A percentile compares a stretch with the other conserved stretches of the same genome.
phyloP scores from a whole-genome alignment of 2,797 vertebrate species.

The Catostomus latipinnis region DNA sequence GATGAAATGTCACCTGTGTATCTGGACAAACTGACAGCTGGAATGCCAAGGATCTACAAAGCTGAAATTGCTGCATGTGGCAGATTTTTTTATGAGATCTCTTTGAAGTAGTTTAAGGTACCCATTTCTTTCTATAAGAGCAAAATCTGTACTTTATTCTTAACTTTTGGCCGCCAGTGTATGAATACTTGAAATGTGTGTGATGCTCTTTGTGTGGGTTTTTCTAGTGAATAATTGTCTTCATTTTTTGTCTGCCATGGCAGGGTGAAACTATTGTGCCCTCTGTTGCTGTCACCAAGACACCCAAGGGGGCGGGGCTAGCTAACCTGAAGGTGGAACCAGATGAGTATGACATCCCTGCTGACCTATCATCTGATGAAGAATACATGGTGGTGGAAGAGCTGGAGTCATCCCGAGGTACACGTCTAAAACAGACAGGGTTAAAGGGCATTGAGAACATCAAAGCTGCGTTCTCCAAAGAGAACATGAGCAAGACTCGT shows the following conservation, averaged over 20 bases:
- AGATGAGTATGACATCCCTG: constrained; percentile 81
- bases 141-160: too few relatives aligned
- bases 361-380: constrained; percentile 92
- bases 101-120: too few relatives aligned
- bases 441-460: constrained; percentile 89
- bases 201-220: neutral
- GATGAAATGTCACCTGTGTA: too few relatives aligned
- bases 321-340: constrained; percentile 77
- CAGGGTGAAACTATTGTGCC: constrained; percentile 87
- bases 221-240: neutral
- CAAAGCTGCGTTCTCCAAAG: constrained; percentile 94
- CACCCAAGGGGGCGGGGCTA: constrained; percentile 70
- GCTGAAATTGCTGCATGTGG: too few relatives aligned
- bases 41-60: neutral
- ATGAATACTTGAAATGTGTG: too few relatives aligned
- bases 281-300: constrained; percentile 80
- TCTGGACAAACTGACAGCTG: too few relatives aligned
- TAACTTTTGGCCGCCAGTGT: too few relatives aligned
- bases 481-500: constrained; percentile 91
- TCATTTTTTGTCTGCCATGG: constrained; percentile 8
- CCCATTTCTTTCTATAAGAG: too few relatives aligned
- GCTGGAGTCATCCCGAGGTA: constrained; percentile 77
- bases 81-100: too few relatives aligned
- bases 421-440: constrained; percentile 87
- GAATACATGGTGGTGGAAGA: constrained; percentile 92